Evolutionary conservation across 2,113 vertebrate species (phyloP), one percentile per base, ranked within the genome.

Genomic region (Scytalopus superciliaris): DNA sequence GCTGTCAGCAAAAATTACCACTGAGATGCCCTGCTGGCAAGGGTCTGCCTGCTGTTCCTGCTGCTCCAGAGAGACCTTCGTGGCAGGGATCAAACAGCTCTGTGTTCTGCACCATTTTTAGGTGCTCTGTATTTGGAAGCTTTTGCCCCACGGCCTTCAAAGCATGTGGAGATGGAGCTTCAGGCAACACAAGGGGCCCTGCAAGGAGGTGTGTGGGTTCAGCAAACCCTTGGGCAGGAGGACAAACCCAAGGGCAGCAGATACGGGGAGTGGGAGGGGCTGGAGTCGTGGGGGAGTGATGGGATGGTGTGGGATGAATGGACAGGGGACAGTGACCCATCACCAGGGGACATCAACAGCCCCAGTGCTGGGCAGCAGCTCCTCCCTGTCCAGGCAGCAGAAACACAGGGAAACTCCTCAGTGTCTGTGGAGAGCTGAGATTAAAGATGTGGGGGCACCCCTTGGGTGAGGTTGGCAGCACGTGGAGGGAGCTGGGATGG

Each of bases 1-100:
- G n/a, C 75, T 94, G 96, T 81, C 92, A 95, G 85, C 85, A 92
- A 35, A 93, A 89, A 96, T 89, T 92, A 93, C 44, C 72, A 44
- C 39, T 64, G 73, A 83, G 52, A 25, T 39, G 47, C 60, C 68
- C 60, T 62, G 78, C 55, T 85, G 59, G 52, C 19, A 53, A 85
- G 47, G 49, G 67, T 59, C 63, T 56, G 72, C 4, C 23, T 19
- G 56, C 50, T 52, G 81, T 11, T 72, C 14, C 70, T 79, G 75
- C 68, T 39, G 53, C 40, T 64, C 14, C 3, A 66, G 31, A 1
- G 6, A 59, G 17, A n/a, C 50, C 37, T 44, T 40, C 1, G 2
- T 45, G 55, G 66, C 53, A 64, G 30, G 2, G 19, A 73, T 7
- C 49, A 56, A 16, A 42, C 19, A 44, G 22, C 23, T 63, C 52